A percentile compares a stretch with the other conserved stretches of the same genome.
phyloP scores from a whole-genome alignment of 2,797 vertebrate species.

The Cephalopachus bancanus region DNA sequence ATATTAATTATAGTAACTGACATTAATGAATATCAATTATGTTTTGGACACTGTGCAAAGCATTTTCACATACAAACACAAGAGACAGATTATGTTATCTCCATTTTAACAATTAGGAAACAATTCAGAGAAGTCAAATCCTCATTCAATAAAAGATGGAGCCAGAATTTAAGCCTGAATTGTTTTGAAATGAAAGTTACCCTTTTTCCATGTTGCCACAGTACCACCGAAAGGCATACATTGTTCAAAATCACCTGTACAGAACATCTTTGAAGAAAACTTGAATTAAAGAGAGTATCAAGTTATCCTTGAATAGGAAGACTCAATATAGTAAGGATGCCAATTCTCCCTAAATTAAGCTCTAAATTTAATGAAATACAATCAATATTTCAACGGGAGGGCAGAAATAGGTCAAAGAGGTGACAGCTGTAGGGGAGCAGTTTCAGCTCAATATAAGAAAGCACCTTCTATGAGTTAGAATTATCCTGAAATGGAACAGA shows the following conservation, averaged over 20 bases:
- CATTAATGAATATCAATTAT: conserved; percentile 78
- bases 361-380: conserved; percentile 85
- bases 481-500: conserved; percentile 71
- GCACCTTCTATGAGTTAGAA: conserved; percentile 71
- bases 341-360: conserved; percentile 84
- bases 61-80: conserved; percentile 48
- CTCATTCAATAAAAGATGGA: conserved; percentile 23
- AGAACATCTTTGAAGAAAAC: conserved; percentile 74
- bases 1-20: conserved; percentile 79
- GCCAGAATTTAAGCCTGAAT: conserved; percentile 52
- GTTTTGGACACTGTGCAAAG: conserved; percentile 48
- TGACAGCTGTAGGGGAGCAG: conserved; percentile 68
- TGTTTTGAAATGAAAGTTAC: conserved; percentile 56
- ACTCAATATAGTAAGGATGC: conserved; percentile 83
- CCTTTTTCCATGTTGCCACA: neutral
- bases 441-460: conserved; percentile 75
- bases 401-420: conserved; percentile 80
- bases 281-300: conserved; percentile 81
- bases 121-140: conserved; percentile 23
- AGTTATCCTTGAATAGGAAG: conserved; percentile 81
- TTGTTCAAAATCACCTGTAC: conserved; percentile 69
- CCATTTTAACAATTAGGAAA: conserved; percentile 63
- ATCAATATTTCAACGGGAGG: conserved; percentile 84
- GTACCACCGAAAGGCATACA: conserved; percentile 42
- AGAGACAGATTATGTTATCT: conserved; percentile 66